These are phyloP conservation scores for Tineola bisselliella DNA, from an alignment of 2,888 invertebrate genomes.

Conservation along the genomic window DNA sequence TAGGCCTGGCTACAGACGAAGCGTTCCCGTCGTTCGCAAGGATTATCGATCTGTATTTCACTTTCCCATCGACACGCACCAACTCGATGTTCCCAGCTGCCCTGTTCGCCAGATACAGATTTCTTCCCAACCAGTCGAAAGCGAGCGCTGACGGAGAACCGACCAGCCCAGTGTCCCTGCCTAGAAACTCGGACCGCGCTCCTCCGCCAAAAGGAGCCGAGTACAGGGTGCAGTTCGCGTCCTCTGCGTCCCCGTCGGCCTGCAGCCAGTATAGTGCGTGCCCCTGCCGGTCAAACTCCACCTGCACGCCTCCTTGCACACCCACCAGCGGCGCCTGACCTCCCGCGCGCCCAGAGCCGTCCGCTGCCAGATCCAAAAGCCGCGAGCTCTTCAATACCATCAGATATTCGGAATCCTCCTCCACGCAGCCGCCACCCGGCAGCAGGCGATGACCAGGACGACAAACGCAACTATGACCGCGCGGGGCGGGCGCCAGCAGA, in stretches of 20 bases:
- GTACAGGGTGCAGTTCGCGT: constrained; percentile 87
- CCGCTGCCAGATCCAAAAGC: constrained; percentile 84
- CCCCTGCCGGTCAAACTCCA: constrained; percentile 91
- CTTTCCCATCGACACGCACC: constrained; percentile 84
- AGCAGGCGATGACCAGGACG: constrained; percentile 83
- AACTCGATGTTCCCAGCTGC: constrained; percentile 92
- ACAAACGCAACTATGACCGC: constrained; percentile 89
- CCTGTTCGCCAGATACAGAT: constrained; percentile 91
- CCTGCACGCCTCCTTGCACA: constrained; percentile 78
- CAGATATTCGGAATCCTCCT: constrained; percentile 75
- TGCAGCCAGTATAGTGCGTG: constrained; percentile 90
- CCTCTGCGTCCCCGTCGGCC: constrained; percentile 49
- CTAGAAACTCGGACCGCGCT: constrained; percentile 83
- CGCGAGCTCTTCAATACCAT: constrained; percentile 91
- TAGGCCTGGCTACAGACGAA: constrained; percentile 87
- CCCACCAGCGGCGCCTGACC: constrained; percentile 89
- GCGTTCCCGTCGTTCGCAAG: constrained; percentile 89
- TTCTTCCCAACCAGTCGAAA: constrained; percentile 96
- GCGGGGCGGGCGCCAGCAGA: constrained; percentile 79
- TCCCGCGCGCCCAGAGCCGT: constrained; percentile 79
- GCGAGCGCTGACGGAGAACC: constrained; percentile 92
- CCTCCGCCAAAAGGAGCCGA: constrained; percentile 87
- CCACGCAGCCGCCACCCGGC: constrained; percentile 76
- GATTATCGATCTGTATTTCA: constrained; percentile 84
- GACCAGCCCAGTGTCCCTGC: constrained; percentile 84